These are phyloP conservation scores for Xiphophorus maculatus DNA, from an alignment of 2,113 vertebrate species.

Conservation along the genomic window DNA sequence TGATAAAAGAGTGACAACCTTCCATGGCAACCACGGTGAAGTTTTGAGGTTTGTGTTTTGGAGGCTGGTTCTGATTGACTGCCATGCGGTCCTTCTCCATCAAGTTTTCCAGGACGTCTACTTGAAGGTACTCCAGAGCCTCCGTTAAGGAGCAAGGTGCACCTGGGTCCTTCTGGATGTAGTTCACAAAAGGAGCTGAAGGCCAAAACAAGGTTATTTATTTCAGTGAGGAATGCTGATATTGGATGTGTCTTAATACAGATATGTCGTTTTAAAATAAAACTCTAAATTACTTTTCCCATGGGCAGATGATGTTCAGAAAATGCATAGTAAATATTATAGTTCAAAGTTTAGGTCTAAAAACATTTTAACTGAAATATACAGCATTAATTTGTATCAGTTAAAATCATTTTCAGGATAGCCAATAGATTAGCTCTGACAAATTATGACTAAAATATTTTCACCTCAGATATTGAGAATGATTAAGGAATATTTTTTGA, in stretches of 20 bases:
- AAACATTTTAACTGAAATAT: no score
- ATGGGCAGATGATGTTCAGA: not conserved
- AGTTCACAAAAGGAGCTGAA: constrained; percentile 94
- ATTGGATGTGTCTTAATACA: not conserved
- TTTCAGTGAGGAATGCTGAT: not conserved
- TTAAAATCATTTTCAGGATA: no score
- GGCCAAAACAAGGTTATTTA: not conserved
- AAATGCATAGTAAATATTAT: no score
- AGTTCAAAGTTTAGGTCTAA: no score
- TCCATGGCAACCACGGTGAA: constrained; percentile 95
- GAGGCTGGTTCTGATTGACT: constrained; percentile 72
- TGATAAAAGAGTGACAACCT: constrained; percentile 98
- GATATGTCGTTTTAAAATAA: not conserved
- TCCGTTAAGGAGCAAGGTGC: constrained; percentile 95
- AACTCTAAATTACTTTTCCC: not conserved
- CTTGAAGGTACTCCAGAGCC: constrained; percentile 95
- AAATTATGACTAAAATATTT: not conserved
- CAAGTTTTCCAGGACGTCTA: constrained; percentile 89
- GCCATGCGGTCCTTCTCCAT: constrained; percentile 83
- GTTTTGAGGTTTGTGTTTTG: constrained; percentile 88
- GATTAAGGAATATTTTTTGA: constrained; percentile 30
- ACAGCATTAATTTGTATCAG: no score
- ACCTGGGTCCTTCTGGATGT: constrained; percentile 91
- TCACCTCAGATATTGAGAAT: constrained; percentile 27
- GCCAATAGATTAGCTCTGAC: no score